These are phyloP conservation scores for Diaphora mendica DNA, from an alignment of 2,888 invertebrate species.

Conservation along the genomic window DNA sequence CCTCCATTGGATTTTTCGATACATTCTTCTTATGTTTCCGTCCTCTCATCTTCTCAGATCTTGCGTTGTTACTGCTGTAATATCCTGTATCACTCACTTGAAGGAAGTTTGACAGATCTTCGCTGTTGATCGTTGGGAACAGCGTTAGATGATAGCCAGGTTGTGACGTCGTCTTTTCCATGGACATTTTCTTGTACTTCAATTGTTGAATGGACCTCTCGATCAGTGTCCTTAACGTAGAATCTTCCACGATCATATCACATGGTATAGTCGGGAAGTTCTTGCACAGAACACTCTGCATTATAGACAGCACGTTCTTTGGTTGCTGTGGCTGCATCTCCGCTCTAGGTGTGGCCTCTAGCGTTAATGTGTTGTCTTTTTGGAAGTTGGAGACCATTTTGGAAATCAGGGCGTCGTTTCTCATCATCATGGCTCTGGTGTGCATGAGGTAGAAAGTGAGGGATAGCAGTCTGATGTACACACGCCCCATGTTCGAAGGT, in stretches of 20 bases:
- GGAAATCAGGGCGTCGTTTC: conserved; percentile 76
- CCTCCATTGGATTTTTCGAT: conserved; percentile 22
- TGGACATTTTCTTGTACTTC: conserved; percentile 63
- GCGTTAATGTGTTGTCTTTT: conserved; percentile 56
- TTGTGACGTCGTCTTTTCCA: conserved; percentile 60
- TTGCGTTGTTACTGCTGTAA: conserved; percentile 35
- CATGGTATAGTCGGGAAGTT: conserved; percentile 79
- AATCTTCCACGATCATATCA: conserved; percentile 68
- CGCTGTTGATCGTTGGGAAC: conserved; percentile 71
- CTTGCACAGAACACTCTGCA: conserved; percentile 77
- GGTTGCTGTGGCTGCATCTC: conserved; percentile 17
- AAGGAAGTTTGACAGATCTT: conserved; percentile 70
- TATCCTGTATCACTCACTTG: conserved; percentile 58
- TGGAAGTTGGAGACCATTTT: conserved; percentile 79
- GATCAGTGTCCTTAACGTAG: conserved; percentile 66
- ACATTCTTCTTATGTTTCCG: conserved; percentile 32
- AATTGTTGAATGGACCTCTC: conserved; percentile 75
- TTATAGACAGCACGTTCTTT: conserved; percentile 59
- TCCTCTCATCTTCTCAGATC: conserved; percentile 22
- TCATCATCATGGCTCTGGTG: conserved; percentile 64
- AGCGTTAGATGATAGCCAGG: conserved; percentile 59
- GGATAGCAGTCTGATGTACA: conserved; percentile 31
- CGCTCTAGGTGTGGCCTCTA: conserved; percentile 18
- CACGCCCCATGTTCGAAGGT: conserved; percentile 23
- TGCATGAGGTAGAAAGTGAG: conserved; percentile 35